Evolutionary conservation across 2,888 invertebrate genomes (phyloP).

Genomic region (Odontothrips loti): DNA sequence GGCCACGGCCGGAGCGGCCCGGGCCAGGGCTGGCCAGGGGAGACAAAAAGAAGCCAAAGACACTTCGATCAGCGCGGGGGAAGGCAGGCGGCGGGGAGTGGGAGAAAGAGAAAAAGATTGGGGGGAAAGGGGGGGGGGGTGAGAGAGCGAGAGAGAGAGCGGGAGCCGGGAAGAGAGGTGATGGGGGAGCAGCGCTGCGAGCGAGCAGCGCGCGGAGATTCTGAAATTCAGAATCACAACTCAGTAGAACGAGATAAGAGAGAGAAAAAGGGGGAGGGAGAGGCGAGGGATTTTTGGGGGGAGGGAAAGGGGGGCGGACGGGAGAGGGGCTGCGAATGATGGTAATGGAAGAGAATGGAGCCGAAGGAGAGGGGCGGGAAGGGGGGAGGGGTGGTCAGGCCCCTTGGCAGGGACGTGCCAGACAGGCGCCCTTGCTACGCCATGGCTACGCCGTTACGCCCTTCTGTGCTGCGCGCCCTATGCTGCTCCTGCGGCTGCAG

Average conservation of each 20-base stretch:
- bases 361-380: neutral
- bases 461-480: too few species aligned
- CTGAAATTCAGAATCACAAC: constrained; percentile 25
- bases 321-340: neutral
- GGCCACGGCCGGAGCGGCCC: neutral
- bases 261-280: neutral
- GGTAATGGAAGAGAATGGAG: constrained; percentile 19
- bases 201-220: neutral
- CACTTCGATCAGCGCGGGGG: neutral
- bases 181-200: neutral
- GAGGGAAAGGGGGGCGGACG: neutral
- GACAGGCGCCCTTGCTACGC: too few species aligned
- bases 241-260: constrained; percentile 25
- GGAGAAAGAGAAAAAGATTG: neutral
- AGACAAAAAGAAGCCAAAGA: neutral
- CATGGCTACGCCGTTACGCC: too few species aligned
- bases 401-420: too few species aligned
- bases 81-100: neutral
- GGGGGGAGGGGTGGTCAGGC: neutral
- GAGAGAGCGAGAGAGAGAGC: neutral
- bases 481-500: too few species aligned
- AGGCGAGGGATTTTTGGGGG: neutral
- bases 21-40: neutral
- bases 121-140: neutral
- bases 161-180: neutral